Base-by-base conservation (phyloP, 2,797 vertebrate genomes). In the Eleutherodactylus coqui region DNA sequence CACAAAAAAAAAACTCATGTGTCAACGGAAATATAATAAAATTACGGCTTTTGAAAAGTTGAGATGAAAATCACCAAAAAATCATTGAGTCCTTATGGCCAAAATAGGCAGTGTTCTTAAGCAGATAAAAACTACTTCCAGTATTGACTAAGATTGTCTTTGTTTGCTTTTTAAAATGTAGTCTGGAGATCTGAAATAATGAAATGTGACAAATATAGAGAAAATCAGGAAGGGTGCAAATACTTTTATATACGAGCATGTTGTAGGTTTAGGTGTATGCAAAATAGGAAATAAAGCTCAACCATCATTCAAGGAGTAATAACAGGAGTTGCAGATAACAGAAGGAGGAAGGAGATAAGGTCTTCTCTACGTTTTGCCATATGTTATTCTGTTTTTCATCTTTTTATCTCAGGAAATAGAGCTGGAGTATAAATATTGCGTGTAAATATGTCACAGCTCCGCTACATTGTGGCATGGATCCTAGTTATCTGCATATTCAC, bases 401-500 rank as follows among this genome's bases (percentile, higher is more conserved):
- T 80, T 78, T 67, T 75, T 62, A 77, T 86, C 55, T 64, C 41
- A 32, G 51, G 73, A 76, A 36, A 81, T 81, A 82, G 64, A 86
- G 55, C 70, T 19, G 32, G 51, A 75, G 51, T 82, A 82, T 75
- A 82, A 86, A 86, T 81, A 86, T 82, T 86, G 78, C 29, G 60
- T 53, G 79, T 82, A 86, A 86, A 86, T 73, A 86, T 86, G 78
- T 43, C 85, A 86, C 8, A 7, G 78, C 62, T 67, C 17, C 24
- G 11, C n/a, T 53, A 64, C 70, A 62, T 41, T 51, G 58, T 82
- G 79, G 55, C 78, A 38, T 21, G 10, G 67, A 62, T 80, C 67
- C 67, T 32, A 41, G 69, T 45, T 72, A 55, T 82, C 67, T 29
- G 47, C 67, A 51, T 32, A 72, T 72, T n/a, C 24, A 47, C 41